Base-by-base conservation (phyloP, 2,888 invertebrate genomes). In the Cepaea hortensis region DNA sequence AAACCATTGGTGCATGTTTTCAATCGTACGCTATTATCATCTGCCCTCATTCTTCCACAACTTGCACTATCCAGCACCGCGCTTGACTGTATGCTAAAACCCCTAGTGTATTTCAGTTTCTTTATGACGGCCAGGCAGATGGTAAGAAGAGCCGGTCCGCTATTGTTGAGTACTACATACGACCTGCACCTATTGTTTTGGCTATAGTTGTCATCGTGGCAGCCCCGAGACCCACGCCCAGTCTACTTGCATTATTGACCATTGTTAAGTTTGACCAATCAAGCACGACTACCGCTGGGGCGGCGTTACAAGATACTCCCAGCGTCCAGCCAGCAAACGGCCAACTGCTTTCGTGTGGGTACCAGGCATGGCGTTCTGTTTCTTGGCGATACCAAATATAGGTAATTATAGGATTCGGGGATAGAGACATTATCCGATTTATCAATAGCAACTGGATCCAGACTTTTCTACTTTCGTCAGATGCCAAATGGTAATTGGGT, bases 231-330 rank as follows among this genome's bases (percentile, higher is more conserved):
- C 35, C 80, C 2, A 68, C 65, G 65, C 65, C 65, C 23, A 48
- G 48, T 75, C 48, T 65, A 35, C 80, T 65, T 20, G 68, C 62
- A 20, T 80, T 65, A 80, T 62, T 65, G 80, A 46, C 46, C 62
- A 80, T 80, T 80, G 80, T 80, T 77, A n/a, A 55, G 55, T n/a
- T 23, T 77, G 61, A 77, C 77, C 77, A 76, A 76, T 50, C 76
- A 77, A 61, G n/a, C 55, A 9, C 61, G n/a, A n/a, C 23, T 1
- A 6, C 2, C 76, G 18, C 75, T 15, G 55, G 6, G 55, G 55
- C 55, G 55, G 55, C 55, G 55, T 55, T 55, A 55, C 55, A 55
- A 55, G 55, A 55, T 55, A 55, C 55, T 11, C 55, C 55, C 55
- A 55, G 55, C 55, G 55, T 55, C 11, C 55, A 55, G 6, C 55